These are phyloP conservation scores for Falcaria lacertinaria DNA, from an alignment of 2,888 invertebrate genomes.

Conservation along the genomic window DNA sequence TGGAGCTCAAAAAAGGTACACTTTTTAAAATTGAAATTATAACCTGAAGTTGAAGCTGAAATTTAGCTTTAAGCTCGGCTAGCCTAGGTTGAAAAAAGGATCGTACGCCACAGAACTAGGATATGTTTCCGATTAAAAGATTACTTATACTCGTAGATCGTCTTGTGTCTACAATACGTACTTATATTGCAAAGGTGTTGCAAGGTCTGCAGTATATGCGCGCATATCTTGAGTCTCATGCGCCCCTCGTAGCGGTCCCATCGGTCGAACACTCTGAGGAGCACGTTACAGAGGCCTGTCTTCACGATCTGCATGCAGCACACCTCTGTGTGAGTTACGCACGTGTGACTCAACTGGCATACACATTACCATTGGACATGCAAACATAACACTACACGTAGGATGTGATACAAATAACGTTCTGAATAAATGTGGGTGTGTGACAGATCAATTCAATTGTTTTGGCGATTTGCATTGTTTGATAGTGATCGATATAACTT, in stretches of 20 bases:
- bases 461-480: conserved; percentile 15
- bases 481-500: conserved; percentile 12
- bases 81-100: too few relatives aligned
- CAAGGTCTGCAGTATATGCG: conserved; percentile 78
- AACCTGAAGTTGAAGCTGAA: too few relatives aligned
- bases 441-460: conserved; percentile 16
- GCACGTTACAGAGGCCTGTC: conserved; percentile 76
- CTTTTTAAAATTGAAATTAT: too few relatives aligned
- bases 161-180: conserved; percentile 50
- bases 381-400: conserved; percentile 28
- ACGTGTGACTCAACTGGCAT: conserved; percentile 54
- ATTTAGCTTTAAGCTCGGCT: too few relatives aligned
- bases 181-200: conserved; percentile 82
- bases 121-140: too few relatives aligned
- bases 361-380: conserved; percentile 36
- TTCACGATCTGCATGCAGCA: conserved; percentile 83
- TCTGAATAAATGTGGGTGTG: conserved; percentile 3
- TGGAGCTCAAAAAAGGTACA: too few relatives aligned
- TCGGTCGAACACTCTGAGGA: conserved; percentile 81
- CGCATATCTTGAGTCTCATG: conserved; percentile 81
- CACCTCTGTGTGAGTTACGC: conserved; percentile 77
- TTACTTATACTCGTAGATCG: background rate
- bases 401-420: conserved; percentile 10
- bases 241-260: conserved; percentile 83
- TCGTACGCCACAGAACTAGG: too few relatives aligned